These are phyloP conservation scores for Pollenia angustigena DNA, from an alignment of 2,888 invertebrate genomes.

Conservation along the genomic window DNA sequence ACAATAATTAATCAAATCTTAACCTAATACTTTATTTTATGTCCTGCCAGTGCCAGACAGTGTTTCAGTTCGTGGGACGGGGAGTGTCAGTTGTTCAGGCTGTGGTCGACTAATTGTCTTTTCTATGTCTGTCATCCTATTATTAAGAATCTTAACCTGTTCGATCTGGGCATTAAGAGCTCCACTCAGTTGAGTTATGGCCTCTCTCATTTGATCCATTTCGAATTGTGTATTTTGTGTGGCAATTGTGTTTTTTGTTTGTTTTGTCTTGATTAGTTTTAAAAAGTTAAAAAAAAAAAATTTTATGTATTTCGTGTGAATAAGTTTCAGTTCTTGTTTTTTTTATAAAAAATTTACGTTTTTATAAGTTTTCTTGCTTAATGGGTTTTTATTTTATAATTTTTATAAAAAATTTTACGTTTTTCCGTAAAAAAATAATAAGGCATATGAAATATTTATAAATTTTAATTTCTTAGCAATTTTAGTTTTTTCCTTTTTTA, in stretches of 20 bases:
- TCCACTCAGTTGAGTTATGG: conserved; percentile 6
- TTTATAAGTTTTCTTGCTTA: not conserved
- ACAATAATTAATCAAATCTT: no score
- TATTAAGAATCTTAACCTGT: conserved; percentile 25
- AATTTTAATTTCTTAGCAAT: not conserved
- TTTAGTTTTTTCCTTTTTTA: no score
- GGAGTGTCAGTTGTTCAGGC: no score
- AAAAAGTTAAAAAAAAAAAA: not conserved
- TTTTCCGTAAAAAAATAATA: not conserved
- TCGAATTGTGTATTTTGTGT: not conserved
- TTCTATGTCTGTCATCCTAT: not conserved
- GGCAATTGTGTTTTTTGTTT: conserved; percentile 1
- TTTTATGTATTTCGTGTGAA: not conserved
- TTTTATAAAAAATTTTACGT: no score
- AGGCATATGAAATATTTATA: not conserved
- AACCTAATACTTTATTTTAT: no score
- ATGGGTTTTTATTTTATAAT: not conserved
- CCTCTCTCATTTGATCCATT: no score
- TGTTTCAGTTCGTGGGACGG: conserved; percentile 32
- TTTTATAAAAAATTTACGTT: not conserved
- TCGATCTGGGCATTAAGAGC: conserved; percentile 32
- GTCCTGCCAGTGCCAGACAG: no score
- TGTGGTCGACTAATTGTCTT: no score
- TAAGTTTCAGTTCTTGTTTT: not conserved
- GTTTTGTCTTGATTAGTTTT: not conserved